phyloP scores from a whole-genome alignment of 2,797 vertebrate genomes.

The Acanthornis magna region DNA sequence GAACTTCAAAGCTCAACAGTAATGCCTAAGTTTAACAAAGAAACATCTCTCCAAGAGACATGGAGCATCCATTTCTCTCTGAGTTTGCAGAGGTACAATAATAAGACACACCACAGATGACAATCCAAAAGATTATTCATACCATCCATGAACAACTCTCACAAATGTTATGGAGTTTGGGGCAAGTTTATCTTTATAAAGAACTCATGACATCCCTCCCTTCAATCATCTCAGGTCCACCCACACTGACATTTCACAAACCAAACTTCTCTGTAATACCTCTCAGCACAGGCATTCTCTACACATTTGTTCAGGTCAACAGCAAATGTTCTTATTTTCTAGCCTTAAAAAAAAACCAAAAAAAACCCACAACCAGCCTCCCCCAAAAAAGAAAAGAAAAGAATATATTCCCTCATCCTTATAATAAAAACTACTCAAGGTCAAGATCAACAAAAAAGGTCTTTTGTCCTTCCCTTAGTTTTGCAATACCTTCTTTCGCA shows the following conservation, averaged over 20 bases:
- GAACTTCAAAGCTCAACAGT: background rate
- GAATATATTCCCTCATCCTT: background rate
- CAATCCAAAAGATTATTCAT: constrained; percentile 59
- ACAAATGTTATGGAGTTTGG: constrained; percentile 42
- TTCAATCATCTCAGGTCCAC: constrained; percentile 61
- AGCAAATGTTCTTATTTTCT: constrained; percentile 61
- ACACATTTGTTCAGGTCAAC: constrained; percentile 71
- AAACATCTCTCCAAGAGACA: background rate
- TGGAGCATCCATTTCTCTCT: background rate
- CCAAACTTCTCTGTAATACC: constrained; percentile 44
- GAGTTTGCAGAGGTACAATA: background rate
- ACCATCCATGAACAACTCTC: constrained; percentile 41
- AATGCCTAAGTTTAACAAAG: background rate
- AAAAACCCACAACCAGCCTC: background rate
- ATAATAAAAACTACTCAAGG: constrained; percentile 41
- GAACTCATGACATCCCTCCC: constrained; percentile 61
- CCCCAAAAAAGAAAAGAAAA: background rate
- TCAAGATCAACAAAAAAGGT: constrained; percentile 23
- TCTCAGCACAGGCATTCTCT: constrained; percentile 50
- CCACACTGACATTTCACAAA: constrained; percentile 72
- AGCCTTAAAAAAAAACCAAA: background rate
- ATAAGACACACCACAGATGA: background rate
- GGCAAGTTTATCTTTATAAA: constrained; percentile 55
- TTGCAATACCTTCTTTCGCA: constrained; percentile 3
- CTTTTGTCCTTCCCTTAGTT: background rate